Evolutionary conservation across 64 coral and sea anemone species (phyloP).

Genomic region (Montipora cactus): DNA sequence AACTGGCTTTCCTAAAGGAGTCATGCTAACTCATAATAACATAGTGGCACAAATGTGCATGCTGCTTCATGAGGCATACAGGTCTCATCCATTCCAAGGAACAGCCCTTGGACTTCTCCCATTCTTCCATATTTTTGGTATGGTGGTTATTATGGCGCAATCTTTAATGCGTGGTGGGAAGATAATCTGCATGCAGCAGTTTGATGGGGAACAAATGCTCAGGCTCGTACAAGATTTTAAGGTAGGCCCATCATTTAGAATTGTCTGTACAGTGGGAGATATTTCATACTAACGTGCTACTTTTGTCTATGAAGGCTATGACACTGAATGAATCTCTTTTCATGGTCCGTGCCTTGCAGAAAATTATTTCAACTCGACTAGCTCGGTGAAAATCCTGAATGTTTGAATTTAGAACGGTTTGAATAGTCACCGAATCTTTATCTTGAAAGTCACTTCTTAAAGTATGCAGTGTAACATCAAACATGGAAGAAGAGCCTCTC

Average conservation of each 20-base stretch:
- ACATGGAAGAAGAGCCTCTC: too few relatives aligned
- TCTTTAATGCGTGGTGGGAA: conserved; percentile 65
- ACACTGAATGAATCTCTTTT: too few relatives aligned
- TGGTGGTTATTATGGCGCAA: conserved; percentile 51
- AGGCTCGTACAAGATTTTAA: conserved; percentile 71
- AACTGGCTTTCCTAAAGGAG: conserved; percentile 75
- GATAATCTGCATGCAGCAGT: conserved; percentile 71
- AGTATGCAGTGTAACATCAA: too few relatives aligned
- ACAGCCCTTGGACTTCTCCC: conserved; percentile 45
- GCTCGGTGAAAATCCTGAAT: too few relatives aligned
- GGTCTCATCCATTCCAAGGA: not conserved
- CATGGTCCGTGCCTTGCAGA: too few relatives aligned
- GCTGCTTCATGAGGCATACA: conserved; percentile 51
- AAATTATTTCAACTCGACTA: too few relatives aligned
- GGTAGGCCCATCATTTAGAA: conserved; percentile 10
- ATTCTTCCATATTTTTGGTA: conserved; percentile 82
- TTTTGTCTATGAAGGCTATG: too few relatives aligned
- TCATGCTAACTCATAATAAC: conserved; percentile 80
- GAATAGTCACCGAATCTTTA: too few relatives aligned
- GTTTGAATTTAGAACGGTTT: too few relatives aligned
- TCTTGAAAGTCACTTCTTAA: too few relatives aligned
- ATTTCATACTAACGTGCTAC: not conserved
- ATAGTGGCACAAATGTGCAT: conserved; percentile 43
- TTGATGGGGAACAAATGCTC: conserved; percentile 71
- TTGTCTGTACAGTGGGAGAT: too few relatives aligned